Base-by-base conservation (phyloP, 2,888 invertebrate genomes). In the Leptinotarsa rubiginosa region DNA sequence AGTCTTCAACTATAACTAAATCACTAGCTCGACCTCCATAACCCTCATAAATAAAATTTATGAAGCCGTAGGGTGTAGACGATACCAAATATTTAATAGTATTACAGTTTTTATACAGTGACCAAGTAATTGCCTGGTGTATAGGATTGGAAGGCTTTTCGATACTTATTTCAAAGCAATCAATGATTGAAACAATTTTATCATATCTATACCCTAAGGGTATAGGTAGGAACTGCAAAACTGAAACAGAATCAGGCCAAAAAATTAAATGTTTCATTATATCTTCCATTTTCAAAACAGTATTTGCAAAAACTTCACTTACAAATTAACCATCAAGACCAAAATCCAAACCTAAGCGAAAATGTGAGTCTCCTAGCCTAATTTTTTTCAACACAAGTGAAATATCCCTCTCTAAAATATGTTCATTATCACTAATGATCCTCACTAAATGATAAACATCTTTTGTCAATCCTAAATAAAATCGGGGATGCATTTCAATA, bases 291-390 rank as follows among this genome's bases (percentile, higher is more conserved):
- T 47, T 13, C 13, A 47, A 47, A 47, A 25, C 25, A 25, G 25
- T 15, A 64, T 64, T 64, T 64, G 31, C 64, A 31, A 31, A 65
- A 65, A 65, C 18, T 18, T 16, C 5, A 16, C 7, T 52, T 52
- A 52, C 16, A 52, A 16, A n/a, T 18, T 18, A n/a, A 52, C 52
- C 13, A 52, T 18, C 18, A 16, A 66, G 47, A 66, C 47, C 65
- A 13, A 66, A 13, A 16, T 52, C 4, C 4, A n/a, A 52, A 52
- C 13, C 7, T 52, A 52, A n/a, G n/a, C n/a, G 52, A n/a, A 52
- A 52, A 7, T n/a, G n/a, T 18, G 18, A 52, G 15, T 52, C 13
- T 52, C 41, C 15, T 62, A 20, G n/a, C 15, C 1, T 41, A 18
- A 65, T n/a, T 25, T 25, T 25, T 25, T 25, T 25, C 25, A 4